Conservation (phyloP, 2,797 vertebrate genomes). For the Pygocentrus nattereri region DNA sequence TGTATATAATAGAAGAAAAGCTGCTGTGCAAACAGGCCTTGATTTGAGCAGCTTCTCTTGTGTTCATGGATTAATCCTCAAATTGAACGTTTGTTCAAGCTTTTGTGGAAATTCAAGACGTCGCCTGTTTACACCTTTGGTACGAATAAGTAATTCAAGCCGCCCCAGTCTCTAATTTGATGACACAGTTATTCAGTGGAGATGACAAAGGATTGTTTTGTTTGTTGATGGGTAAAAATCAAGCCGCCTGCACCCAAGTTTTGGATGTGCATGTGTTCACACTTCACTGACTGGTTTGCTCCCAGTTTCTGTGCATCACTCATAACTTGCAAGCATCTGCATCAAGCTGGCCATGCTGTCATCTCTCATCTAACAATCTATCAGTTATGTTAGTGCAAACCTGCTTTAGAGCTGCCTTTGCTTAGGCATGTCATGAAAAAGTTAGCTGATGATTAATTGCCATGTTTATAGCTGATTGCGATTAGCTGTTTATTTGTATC, state of each 20-base stretch:
- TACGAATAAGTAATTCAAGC: constrained; percentile 10
- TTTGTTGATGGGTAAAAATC: background rate
- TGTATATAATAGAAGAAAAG: background rate
- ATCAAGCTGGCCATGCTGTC: too few relatives aligned
- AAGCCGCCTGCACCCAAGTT: background rate
- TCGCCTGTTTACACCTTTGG: constrained; percentile 2
- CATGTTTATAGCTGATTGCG: too few relatives aligned
- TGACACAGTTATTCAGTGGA: constrained; percentile 1
- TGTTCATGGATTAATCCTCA: background rate
- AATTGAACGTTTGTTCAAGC: background rate
- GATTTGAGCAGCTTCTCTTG: background rate
- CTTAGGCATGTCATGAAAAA: too few relatives aligned
- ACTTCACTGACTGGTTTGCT: too few relatives aligned
- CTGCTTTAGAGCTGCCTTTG: too few relatives aligned
- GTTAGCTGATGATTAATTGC: too few relatives aligned
- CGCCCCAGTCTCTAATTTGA: background rate
- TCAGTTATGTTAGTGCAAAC: too few relatives aligned
- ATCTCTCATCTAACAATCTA: too few relatives aligned
- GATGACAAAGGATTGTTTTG: background rate
- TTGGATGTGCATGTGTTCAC: background rate
- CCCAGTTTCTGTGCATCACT: too few relatives aligned
- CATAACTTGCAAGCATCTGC: too few relatives aligned
- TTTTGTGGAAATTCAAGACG: background rate
- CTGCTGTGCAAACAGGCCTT: background rate
- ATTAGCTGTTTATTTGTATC: too few relatives aligned